Evolutionary conservation across 1,140 invertebrate species (phyloP).

Genomic region (Physella acuta): DNA sequence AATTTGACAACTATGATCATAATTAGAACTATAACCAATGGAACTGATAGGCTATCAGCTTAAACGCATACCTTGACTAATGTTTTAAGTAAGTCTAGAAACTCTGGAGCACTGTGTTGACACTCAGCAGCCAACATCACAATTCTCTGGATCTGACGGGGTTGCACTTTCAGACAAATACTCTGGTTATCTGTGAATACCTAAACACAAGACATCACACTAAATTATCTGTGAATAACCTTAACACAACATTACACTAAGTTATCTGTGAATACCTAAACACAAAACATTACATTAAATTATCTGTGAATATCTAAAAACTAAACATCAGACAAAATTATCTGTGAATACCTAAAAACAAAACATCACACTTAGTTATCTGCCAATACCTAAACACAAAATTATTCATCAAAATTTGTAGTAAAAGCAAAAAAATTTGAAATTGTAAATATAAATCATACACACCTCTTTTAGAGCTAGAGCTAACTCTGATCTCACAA

Average conservation of each 20-base stretch:
- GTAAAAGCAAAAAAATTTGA: background rate
- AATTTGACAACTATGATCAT: too few relatives aligned
- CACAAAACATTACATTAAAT: too few relatives aligned
- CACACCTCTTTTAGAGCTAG: slow-evolving; percentile 57
- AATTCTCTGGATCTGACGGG: slow-evolving; percentile 57
- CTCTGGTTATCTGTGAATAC: slow-evolving; percentile 57
- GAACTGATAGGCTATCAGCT: too few relatives aligned
- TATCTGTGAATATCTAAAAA: too few relatives aligned
- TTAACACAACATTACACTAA: too few relatives aligned
- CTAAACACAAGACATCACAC: too few relatives aligned
- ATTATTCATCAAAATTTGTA: background rate
- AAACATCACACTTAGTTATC: too few relatives aligned
- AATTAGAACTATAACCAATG: too few relatives aligned
- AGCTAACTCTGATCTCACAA: slow-evolving; percentile 55
- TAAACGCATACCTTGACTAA: slow-evolving; percentile 47
- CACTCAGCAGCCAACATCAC: slow-evolving; percentile 51
- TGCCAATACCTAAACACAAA: background rate
- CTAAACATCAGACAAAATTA: too few relatives aligned
- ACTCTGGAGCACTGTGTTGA: slow-evolving; percentile 55
- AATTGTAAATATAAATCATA: background rate
- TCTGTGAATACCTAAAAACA: too few relatives aligned
- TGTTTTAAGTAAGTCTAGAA: slow-evolving; percentile 55
- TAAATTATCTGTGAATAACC: too few relatives aligned
- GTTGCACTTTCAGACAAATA: slow-evolving; percentile 55
- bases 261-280: too few relatives aligned